Conservation (phyloP, 2,113 vertebrate genomes). For the Corvus hawaiiensis region DNA sequence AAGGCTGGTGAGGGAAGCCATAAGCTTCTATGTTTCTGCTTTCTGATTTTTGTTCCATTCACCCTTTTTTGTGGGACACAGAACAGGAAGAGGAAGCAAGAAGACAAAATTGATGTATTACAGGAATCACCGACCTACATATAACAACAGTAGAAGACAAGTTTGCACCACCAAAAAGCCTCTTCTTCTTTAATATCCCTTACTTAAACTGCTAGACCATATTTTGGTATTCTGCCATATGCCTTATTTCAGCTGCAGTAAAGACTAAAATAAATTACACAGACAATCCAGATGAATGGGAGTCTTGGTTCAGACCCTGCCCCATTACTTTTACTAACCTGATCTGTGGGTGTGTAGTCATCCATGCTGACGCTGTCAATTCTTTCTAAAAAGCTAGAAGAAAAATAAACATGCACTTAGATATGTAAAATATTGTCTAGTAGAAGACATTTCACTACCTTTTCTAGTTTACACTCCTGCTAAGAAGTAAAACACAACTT, state of each 20-base stretch:
- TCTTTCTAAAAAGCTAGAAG: constrained; percentile 94
- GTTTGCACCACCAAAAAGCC: background rate
- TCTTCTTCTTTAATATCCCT: background rate
- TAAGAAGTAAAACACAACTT: background rate
- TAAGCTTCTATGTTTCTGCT: background rate
- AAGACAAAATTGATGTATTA: background rate
- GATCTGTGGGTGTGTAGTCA: constrained; percentile 97
- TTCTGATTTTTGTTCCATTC: background rate
- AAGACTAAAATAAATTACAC: background rate
- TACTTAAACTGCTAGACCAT: background rate
- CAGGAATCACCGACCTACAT: background rate
- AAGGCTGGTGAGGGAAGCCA: background rate
- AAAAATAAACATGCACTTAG: constrained; percentile 33
- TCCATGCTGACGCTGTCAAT: constrained; percentile 97
- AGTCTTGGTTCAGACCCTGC: background rate
- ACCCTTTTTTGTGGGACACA: background rate
- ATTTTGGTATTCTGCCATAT: background rate
- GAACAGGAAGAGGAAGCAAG: background rate
- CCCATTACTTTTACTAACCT: constrained; percentile 73
- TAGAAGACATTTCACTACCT: background rate
- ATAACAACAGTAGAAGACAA: background rate
- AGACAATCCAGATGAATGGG: background rate
- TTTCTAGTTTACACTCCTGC: background rate
- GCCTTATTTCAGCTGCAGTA: background rate
- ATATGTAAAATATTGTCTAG: background rate